These are phyloP conservation scores for Anastrepha obliqua DNA, from an alignment of 1,140 invertebrate genomes.

Conservation along the genomic window DNA sequence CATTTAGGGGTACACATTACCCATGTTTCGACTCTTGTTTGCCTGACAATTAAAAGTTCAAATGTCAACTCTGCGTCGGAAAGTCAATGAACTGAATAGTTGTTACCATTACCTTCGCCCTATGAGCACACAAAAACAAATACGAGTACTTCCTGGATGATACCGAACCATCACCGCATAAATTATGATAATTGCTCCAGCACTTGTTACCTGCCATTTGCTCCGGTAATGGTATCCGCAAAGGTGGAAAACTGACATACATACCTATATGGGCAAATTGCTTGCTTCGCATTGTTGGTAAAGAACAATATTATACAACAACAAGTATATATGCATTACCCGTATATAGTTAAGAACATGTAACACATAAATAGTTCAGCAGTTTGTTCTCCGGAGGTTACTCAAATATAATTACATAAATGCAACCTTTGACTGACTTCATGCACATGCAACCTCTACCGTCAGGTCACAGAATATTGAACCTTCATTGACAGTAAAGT, in stretches of 20 bases:
- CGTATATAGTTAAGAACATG: background rate
- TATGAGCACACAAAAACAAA: background rate
- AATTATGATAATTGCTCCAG: conserved; percentile 27
- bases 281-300: too few species aligned
- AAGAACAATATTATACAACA: too few species aligned
- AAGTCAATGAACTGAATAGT: conserved; percentile 39
- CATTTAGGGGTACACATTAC: too few species aligned
- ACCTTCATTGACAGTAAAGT: conserved; percentile 2
- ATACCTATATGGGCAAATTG: background rate
- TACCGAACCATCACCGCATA: conserved; percentile 12
- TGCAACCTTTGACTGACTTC: too few species aligned
- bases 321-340: background rate
- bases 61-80: conserved; percentile 2
- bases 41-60: background rate
- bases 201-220: conserved; percentile 3
- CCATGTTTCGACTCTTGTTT: background rate
- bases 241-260: background rate
- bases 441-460: background rate
- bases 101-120: background rate
- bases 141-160: background rate
- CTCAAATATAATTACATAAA: too few species aligned
- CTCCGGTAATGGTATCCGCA: background rate
- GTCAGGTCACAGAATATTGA: background rate
- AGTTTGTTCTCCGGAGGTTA: too few species aligned
- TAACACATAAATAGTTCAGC: too few species aligned